Base-by-base conservation (phyloP, 2,113 vertebrate species). In the Numida meleagris region DNA sequence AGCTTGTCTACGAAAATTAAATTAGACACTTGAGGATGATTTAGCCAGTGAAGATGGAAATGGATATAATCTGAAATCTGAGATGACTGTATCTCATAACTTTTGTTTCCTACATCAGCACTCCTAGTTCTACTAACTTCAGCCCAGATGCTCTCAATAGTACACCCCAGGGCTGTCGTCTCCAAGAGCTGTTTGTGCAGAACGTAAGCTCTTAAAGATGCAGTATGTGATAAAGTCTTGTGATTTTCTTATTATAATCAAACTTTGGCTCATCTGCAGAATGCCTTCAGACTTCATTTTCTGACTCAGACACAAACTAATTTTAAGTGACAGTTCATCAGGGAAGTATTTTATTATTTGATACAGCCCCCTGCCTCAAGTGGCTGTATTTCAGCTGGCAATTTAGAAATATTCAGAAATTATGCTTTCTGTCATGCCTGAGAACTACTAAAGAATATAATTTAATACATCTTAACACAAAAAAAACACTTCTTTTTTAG, bases 261-360 rank as follows among this genome's bases (percentile, higher is more conserved):
- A 33, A 83, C 42, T 86, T 83, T 40, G 58, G 42, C 80, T 77
- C 40, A 86, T 53, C 63, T 6, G 12, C 67, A 77, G 46, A 80
- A 77, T 36, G 31, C 43, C 91, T 92, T 74, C 68, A 71, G 42
- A 81, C 74, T 48, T 6, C 0, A 3, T 48, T 94, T 91, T 92
- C 63, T 93, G 80, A 94, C 58, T 91, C 88, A 77, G 88, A 90
- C n/a, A 90, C 33, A 65, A 89, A 65, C 17, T 61, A 68, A 70
- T 73, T 77, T 73, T 57, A 90, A 86, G 68, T 66, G 55, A 86
- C 55, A 82, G 72, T 80, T 92, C 63, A 82, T 57, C 53, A 82
- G 36, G 36, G 40, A 81, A 86, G 20, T 70, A 88, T 61, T 51
- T 11, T 15, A 62, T 70, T 65, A 61, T 83, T 83, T 90, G 79